Percentiles rank a stretch among this genome's conserved stretches.
These are phyloP conservation scores for Drosophila suboccidentalis DNA, from an alignment of 2,888 invertebrate species.

Conservation along the genomic window DNA sequence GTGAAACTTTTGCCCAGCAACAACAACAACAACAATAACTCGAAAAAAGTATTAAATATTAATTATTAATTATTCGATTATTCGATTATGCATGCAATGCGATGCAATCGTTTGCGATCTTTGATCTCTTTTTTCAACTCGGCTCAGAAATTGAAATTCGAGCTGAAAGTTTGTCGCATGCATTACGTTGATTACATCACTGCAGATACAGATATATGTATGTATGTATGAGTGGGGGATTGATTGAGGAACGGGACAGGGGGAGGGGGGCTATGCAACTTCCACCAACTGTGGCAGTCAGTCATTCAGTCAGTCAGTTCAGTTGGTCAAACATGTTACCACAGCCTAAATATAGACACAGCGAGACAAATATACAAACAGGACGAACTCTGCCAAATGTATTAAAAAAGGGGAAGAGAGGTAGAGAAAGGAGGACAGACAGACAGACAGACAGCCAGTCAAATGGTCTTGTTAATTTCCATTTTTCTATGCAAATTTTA, in stretches of 20 bases:
- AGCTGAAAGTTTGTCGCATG: slow-evolving; percentile 79
- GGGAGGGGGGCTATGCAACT: slow-evolving; percentile 40
- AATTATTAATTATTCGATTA: slow-evolving; percentile 62
- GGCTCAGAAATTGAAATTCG: slow-evolving; percentile 69
- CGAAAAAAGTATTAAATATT: slow-evolving; percentile 45
- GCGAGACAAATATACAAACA: slow-evolving; percentile 65
- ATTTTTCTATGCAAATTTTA: slow-evolving; percentile 83
- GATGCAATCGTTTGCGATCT: slow-evolving; percentile 67
- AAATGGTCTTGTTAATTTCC: slow-evolving; percentile 83
- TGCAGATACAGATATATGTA: slow-evolving; percentile 26
- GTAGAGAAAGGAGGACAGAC: slow-evolving; percentile 3
- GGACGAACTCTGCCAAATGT: slow-evolving; percentile 55
- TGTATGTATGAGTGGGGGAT: neutral
- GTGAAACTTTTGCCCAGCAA: slow-evolving; percentile 42
- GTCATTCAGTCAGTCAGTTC: slow-evolving; percentile 81
- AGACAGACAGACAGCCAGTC: slow-evolving; percentile 72
- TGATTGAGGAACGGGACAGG: neutral
- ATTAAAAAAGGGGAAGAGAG: slow-evolving; percentile 2
- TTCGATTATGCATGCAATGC: slow-evolving; percentile 71
- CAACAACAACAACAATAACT: slow-evolving; percentile 1
- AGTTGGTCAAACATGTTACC: slow-evolving; percentile 78
- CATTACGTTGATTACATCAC: slow-evolving; percentile 79
- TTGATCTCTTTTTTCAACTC: slow-evolving; percentile 61
- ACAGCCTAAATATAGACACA: slow-evolving; percentile 73
- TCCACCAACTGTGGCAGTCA: slow-evolving; percentile 75